Conservation (phyloP, 2,113 vertebrate species). For the Vombatus ursinus region DNA sequence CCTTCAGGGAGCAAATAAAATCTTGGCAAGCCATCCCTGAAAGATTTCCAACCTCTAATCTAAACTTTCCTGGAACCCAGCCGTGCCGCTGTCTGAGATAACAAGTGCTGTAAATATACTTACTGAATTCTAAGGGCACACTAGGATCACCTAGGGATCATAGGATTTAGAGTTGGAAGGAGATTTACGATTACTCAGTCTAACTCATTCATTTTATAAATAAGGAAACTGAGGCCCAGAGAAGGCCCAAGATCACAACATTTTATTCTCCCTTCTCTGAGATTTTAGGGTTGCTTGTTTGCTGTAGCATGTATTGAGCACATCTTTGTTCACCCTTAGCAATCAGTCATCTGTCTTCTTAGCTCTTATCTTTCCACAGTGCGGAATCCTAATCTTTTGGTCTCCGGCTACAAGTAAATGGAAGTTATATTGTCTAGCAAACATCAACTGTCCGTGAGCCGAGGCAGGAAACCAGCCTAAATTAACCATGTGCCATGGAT, state of each 20-base stretch:
- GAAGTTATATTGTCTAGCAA: background rate
- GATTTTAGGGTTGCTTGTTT: background rate
- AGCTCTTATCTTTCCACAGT: background rate
- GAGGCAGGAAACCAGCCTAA: background rate
- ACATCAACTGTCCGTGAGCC: background rate
- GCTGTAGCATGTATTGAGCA: background rate
- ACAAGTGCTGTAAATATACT: background rate
- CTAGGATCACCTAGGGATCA: background rate
- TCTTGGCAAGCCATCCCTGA: background rate
- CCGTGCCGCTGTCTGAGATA: background rate
- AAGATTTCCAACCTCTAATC: background rate
- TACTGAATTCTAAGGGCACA: background rate
- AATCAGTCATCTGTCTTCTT: background rate
- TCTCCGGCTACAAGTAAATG: background rate
- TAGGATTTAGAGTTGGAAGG: background rate
- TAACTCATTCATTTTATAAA: background rate
- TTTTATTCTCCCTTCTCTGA: background rate
- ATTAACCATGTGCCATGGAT: background rate
- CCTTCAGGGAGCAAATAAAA: background rate
- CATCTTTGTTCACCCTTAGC: background rate
- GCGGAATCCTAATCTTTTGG: background rate
- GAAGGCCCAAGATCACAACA: background rate
- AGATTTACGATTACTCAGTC: background rate
- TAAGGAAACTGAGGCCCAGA: background rate
- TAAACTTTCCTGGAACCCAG: background rate